Base-by-base conservation (phyloP, 2,888 invertebrate genomes). In the Lucinisca nassula region DNA sequence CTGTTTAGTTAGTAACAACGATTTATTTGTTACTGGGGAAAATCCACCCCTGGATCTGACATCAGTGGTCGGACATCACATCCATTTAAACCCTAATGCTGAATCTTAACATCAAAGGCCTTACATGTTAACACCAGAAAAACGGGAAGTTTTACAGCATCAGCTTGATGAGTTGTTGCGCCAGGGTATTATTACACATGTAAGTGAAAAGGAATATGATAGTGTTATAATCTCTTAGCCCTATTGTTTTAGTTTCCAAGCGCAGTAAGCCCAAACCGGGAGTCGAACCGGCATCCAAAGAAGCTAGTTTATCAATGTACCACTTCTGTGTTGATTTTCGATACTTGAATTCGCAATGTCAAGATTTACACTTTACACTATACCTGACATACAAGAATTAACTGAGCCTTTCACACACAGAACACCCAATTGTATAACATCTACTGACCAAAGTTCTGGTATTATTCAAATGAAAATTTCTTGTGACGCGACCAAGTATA, bases 171-270 rank as follows among this genome's bases (percentile, higher is more conserved):
- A n/a, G n/a, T n/a, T n/a, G n/a, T n/a, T n/a, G n/a, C n/a, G n/a
- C 83, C 81, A 81, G 32, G 84, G 84, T 14, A 70, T 70, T 27
- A 84, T 87, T 37, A 30, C 76, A 12, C 72, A 76, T 38, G 84
- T 87, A 17, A 58, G 51, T 77, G 79, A 81, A 67, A 49, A 24
- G 38, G 87, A 84, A 67, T 73, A 81, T 38, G 30, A 81, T 21
- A 81, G 81, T 17, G 81, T 87, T 17, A n/a, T n/a, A n/a, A n/a
- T n/a, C n/a, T n/a, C 61, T 81, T 21, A 81, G 84, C 72, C 87
- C 87, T 3, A 84, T 84, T 30, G 81, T 87, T 1, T 78, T 84
- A 38, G 81, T 87, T 21, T 67, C 80, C 1, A 87, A 87, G 72
- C 51, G 74, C 32, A 73, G 67, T n/a, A 70, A 73, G 37, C n/a